These are phyloP conservation scores for Hanleya hanleyi DNA, from an alignment of 2,888 invertebrate species.

Conservation along the genomic window DNA sequence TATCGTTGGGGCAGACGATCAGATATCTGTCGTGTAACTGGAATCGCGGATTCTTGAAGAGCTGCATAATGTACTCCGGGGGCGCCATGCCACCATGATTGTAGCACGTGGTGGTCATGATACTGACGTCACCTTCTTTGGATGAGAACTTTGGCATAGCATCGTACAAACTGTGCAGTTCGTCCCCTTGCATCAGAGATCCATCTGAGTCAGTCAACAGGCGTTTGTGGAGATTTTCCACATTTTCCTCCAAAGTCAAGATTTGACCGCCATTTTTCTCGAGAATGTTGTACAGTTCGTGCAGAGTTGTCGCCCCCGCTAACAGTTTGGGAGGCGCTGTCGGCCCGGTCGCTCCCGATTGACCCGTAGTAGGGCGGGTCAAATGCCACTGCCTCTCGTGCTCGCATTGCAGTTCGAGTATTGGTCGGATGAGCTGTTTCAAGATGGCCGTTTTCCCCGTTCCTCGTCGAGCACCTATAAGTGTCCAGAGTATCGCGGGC, in stretches of 20 bases:
- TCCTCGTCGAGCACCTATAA: constrained; percentile 38
- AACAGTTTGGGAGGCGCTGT: constrained; percentile 17
- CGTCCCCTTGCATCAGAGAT: neutral
- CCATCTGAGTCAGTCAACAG: neutral
- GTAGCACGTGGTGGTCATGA: constrained; percentile 24
- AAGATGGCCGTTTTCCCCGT: constrained; percentile 40
- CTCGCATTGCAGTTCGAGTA: constrained; percentile 33
- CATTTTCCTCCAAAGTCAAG: constrained; percentile 31
- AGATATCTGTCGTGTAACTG: constrained; percentile 37
- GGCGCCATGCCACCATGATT: constrained; percentile 38
- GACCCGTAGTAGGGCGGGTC: constrained; percentile 5
- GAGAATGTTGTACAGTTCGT: constrained; percentile 23
- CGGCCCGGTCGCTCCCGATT: neutral
- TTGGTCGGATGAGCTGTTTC: constrained; percentile 37
- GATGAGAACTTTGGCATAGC: constrained; percentile 34
- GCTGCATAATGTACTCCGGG: constrained; percentile 36
- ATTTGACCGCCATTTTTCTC: constrained; percentile 33
- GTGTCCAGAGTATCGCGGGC: constrained; percentile 43
- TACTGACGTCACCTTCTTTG: constrained; percentile 30
- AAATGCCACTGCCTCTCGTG: constrained; percentile 24
- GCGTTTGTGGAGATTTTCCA: constrained; percentile 29
- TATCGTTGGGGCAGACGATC: constrained; percentile 37
- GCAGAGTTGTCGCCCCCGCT: constrained; percentile 14
- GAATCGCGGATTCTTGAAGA: constrained; percentile 29
- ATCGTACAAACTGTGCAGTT: constrained; percentile 30